phyloP scores from a whole-genome alignment of 2,888 invertebrate genomes.

The Exephanes ischioxanthus region DNA sequence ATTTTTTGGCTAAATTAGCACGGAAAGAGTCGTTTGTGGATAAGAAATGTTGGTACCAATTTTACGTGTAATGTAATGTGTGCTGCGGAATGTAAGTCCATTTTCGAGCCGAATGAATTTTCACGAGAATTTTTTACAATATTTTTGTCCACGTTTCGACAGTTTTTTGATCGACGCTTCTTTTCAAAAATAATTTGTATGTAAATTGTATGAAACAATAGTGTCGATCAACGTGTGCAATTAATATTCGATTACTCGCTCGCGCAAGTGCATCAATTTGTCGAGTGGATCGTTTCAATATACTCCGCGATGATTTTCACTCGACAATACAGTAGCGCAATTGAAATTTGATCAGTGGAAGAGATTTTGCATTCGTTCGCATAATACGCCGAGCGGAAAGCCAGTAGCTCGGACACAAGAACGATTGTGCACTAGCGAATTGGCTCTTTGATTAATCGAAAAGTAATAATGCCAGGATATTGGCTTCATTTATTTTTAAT shows the following conservation, averaged over 20 bases:
- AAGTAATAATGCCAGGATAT: not conserved
- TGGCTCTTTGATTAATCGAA: slow-evolving; percentile 7
- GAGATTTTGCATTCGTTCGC: not conserved
- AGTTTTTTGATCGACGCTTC: not conserved
- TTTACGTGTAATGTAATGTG: too few species aligned
- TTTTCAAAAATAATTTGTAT: too few species aligned
- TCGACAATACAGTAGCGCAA: not conserved
- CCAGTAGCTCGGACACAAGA: not conserved
- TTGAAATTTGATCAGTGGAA: slow-evolving; percentile 7
- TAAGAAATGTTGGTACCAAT: too few species aligned
- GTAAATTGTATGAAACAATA: not conserved
- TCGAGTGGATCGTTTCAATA: not conserved
- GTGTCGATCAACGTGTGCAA: not conserved
- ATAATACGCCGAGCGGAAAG: not conserved
- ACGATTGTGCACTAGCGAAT: not conserved
- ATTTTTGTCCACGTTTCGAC: not conserved
- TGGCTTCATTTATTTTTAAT: slow-evolving; percentile 1
- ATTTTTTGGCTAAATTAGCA: too few species aligned
- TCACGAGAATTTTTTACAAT: too few species aligned
- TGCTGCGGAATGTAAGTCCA: too few species aligned
- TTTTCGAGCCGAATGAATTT: too few species aligned
- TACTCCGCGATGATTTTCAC: not conserved
- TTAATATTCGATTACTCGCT: not conserved
- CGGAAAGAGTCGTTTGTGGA: too few species aligned
- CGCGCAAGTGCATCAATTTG: not conserved